Evolutionary conservation across 1,140 invertebrate genomes (phyloP), one percentile per base, ranked within the genome.

Genomic region (Batillaria attramentaria): DNA sequence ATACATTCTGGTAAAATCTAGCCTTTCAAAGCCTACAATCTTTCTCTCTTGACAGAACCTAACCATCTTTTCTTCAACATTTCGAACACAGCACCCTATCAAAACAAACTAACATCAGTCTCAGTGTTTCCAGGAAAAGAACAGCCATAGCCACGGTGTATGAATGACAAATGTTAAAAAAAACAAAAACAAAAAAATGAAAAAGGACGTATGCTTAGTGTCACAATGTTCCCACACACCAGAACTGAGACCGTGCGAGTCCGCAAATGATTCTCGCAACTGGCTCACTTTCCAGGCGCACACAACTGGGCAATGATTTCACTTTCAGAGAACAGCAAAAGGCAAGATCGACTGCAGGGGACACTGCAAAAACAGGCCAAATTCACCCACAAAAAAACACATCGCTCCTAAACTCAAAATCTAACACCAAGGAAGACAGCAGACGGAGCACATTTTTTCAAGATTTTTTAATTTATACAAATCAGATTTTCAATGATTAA

Each of bases 301-400:
- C 57, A 62, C 57, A 62, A 62, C 50, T 28, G 41, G 43, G 16
- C 73, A 75, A 75, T 75, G 73, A 75, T 75, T 75, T 75, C 54
- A 62, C 60, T 75, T 75, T 75, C 54, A 62, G 54, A 75, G 73
- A 75, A 73, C 72, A 31, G 72, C 72, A 37, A 41, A 75, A 75
- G 73, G 73, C 24, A 75, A 57, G 73, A 39, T 62, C 60, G 73
- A 75, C 73, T 60, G 31, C 73, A 24, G 57, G 54, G 31, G 16
- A 39, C 42, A 75, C 73, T 75, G 73, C 73, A 75, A 75, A 73
- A 60, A 75, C 57, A 75, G 73, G 73, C 57, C 35, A 75, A 62
- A 4, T 39, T 75, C n/a, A 75, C 73, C 73, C 72, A 62, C 72
- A 41, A 39, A 70, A 70, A 3, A 43, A 31, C 13, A 46, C 18